Percentiles rank a stretch among this genome's conserved stretches.
Conservation (phyloP, 2,888 invertebrate genomes). For the Euplagia quadripunctaria region DNA sequence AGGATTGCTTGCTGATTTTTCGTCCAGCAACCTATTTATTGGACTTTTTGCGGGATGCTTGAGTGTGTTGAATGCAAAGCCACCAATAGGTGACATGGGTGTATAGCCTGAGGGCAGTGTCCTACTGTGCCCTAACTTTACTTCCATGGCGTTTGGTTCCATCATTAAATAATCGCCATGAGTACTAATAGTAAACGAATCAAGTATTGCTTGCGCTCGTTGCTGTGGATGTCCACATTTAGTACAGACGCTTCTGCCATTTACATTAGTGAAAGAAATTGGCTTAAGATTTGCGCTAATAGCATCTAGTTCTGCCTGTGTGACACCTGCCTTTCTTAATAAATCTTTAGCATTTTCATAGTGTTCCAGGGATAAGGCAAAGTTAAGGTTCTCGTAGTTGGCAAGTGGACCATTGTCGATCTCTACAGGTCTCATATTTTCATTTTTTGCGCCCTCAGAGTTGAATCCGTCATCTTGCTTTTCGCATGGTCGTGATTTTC, state of each 20-base stretch:
- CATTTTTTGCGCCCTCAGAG: conserved; percentile 21
- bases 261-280: conserved; percentile 56
- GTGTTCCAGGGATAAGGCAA: conserved; percentile 92
- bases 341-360: conserved; percentile 93
- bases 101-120: conserved; percentile 87
- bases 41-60: conserved; percentile 72
- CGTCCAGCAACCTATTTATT: conserved; percentile 73
- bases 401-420: conserved; percentile 82
- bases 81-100: conserved; percentile 91
- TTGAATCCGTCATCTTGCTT: conserved; percentile 37
- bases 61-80: conserved; percentile 75
- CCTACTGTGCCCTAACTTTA: conserved; percentile 59
- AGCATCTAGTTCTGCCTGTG: conserved; percentile 83
- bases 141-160: conserved; percentile 86
- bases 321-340: conserved; percentile 86
- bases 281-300: conserved; percentile 71
- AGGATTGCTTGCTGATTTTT: conserved; percentile 91
- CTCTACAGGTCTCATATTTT: conserved; percentile 57
- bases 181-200: conserved; percentile 27
- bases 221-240: conserved; percentile 88
- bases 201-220: conserved; percentile 28
- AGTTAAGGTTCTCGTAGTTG: conserved; percentile 92
- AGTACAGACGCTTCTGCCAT: conserved; percentile 79
- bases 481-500: conserved; percentile 67
- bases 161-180: conserved; percentile 90